Percentiles rank a stretch among this genome's conserved stretches.
phyloP scores from a whole-genome alignment of 2,888 invertebrate genomes.

The Parelbella ahira region DNA sequence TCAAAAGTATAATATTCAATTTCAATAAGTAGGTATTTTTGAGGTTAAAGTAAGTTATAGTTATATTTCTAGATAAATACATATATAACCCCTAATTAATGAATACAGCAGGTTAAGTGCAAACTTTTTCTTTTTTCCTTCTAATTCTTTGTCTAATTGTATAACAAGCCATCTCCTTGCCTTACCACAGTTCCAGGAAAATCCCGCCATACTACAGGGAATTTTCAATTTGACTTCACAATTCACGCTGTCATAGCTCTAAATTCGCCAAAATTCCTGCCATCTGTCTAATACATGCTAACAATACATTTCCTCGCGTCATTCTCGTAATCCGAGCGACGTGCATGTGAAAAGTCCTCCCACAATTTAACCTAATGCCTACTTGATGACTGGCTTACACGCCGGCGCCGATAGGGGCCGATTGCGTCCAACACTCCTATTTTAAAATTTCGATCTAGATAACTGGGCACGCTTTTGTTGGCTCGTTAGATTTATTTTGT shows the following conservation, averaged over 20 bases:
- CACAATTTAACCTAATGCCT: conserved; percentile 40
- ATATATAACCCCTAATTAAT: too few species aligned
- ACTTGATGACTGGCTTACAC: conserved; percentile 68
- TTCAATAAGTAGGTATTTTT: too few species aligned
- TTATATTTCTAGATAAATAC: too few species aligned
- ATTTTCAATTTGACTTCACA: neutral
- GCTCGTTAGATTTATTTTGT: conserved; percentile 14
- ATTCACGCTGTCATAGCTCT: neutral
- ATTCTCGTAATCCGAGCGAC: conserved; percentile 16
- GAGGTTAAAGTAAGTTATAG: too few species aligned
- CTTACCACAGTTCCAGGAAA: neutral
- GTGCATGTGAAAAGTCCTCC: conserved; percentile 34
- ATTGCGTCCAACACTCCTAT: conserved; percentile 43
- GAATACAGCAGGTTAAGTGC: too few species aligned
- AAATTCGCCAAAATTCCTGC: conserved; percentile 11
- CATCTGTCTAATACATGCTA: conserved; percentile 22
- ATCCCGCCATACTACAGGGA: too few species aligned
- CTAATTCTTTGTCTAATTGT: too few species aligned
- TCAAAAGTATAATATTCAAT: too few species aligned
- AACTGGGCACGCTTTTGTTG: conserved; percentile 12
- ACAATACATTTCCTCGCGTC: conserved; percentile 16
- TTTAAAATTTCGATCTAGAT: conserved; percentile 51
- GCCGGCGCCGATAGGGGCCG: conserved; percentile 56
- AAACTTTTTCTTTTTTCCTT: too few species aligned
- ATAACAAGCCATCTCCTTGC: too few species aligned